Evolutionary conservation across 1,140 invertebrate genomes (phyloP).

Genomic region (Ylistrum balloti): DNA sequence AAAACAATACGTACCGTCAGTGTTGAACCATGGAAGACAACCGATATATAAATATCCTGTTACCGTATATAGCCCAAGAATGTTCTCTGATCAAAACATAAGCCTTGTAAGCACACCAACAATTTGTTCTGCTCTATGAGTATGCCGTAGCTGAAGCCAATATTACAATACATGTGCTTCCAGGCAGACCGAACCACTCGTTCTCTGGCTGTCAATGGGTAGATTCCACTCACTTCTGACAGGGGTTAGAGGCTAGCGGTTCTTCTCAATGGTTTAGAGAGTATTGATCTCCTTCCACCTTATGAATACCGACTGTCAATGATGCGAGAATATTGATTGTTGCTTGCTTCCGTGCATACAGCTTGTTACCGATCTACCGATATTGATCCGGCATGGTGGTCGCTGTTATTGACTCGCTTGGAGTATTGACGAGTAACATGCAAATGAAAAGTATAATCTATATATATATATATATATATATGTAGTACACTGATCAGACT

Average conservation of each 20-base stretch:
- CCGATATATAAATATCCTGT: neutral
- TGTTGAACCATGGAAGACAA: neutral
- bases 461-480: neutral
- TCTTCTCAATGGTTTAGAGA: neutral
- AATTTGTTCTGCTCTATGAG: neutral
- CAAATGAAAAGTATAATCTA: neutral
- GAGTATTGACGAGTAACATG: neutral
- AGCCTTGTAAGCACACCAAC: neutral
- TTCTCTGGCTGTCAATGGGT: neutral
- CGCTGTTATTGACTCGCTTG: neutral
- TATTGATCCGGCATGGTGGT: neutral
- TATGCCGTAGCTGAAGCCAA: neutral
- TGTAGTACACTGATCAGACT: neutral
- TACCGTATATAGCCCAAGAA: neutral
- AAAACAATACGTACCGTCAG: neutral
- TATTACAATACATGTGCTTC: slow-evolving; percentile 7
- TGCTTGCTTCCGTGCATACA: slow-evolving; percentile 5
- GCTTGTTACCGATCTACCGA: slow-evolving; percentile 21
- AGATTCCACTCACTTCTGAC: neutral
- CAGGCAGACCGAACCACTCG: neutral
- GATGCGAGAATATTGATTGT: slow-evolving; percentile 25
- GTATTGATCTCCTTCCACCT: slow-evolving; percentile 4
- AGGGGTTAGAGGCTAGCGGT: slow-evolving; percentile 22
- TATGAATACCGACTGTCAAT: slow-evolving; percentile 26
- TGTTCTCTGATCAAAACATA: neutral